Percentiles rank a stretch among this genome's conserved stretches.
Evolutionary conservation across 1,140 invertebrate species (phyloP).

Genomic region (Bombus breviceps): DNA sequence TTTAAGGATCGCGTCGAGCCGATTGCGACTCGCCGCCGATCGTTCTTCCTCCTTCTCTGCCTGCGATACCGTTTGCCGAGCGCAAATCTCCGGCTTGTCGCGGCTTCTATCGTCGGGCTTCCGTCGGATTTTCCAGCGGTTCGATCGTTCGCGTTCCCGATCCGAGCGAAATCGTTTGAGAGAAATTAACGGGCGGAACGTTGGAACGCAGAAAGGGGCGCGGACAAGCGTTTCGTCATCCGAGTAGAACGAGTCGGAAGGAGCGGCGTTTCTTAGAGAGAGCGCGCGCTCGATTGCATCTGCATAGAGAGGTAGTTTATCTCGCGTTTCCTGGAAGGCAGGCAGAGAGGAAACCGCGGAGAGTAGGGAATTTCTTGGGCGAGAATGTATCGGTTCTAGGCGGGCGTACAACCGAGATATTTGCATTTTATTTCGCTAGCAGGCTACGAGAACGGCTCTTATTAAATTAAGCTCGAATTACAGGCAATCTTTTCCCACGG

Average conservation of each 20-base stretch:
- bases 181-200: neutral
- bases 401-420: conserved; percentile 32
- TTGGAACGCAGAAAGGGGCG: neutral
- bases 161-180: neutral
- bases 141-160: neutral
- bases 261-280: neutral
- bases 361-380: conserved; percentile 44
- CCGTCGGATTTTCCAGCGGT: neutral
- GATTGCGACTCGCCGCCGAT: neutral
- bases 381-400: neutral
- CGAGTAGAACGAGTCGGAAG: neutral
- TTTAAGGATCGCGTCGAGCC: conserved; percentile 45
- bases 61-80: conserved; percentile 13
- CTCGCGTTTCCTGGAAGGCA: conserved; percentile 45
- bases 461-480: conserved; percentile 66
- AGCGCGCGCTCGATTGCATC: conserved; percentile 57
- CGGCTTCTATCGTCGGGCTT: neutral
- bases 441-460: conserved; percentile 23
- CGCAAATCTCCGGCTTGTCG: conserved; percentile 15
- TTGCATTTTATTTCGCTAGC: conserved; percentile 62
- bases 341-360: conserved; percentile 16
- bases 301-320: conserved; percentile 60
- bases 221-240: neutral
- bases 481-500: conserved; percentile 45
- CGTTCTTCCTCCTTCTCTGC: neutral